Evolutionary conservation across 2,888 invertebrate genomes (phyloP).

Genomic region (Drosophila lutescens): DNA sequence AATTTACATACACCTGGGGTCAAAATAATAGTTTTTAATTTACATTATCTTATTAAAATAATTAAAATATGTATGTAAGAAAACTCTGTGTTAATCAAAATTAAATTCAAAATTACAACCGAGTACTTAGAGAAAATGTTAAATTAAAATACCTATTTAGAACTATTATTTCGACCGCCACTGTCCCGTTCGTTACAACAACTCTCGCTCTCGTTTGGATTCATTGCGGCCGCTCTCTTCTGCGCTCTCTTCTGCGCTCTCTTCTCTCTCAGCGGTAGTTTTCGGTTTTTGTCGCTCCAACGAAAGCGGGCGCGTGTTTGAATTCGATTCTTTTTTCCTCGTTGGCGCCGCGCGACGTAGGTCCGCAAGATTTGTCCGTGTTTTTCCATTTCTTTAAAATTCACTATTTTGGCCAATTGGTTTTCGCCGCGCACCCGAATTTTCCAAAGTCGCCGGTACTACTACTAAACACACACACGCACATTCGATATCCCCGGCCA

Average conservation of each 20-base stretch:
- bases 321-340: constrained; percentile 78
- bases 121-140: too few relatives aligned
- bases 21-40: neutral
- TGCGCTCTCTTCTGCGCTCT: constrained; percentile 24
- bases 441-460: constrained; percentile 51
- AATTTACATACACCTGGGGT: neutral
- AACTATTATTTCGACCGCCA: neutral
- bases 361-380: constrained; percentile 74
- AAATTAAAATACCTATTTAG: too few relatives aligned
- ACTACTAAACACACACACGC: constrained; percentile 2
- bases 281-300: constrained; percentile 52
- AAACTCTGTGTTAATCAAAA: too few relatives aligned
- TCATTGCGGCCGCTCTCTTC: constrained; percentile 34
- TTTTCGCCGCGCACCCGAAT: constrained; percentile 51
- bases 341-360: constrained; percentile 74
- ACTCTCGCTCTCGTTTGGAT: constrained; percentile 41
- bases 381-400: constrained; percentile 64
- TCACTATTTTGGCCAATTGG: constrained; percentile 58
- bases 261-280: constrained; percentile 49
- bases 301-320: constrained; percentile 62
- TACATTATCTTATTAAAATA: too few relatives aligned
- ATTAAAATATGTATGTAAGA: too few relatives aligned
- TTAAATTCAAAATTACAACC: too few relatives aligned
- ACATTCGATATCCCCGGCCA: constrained; percentile 24
- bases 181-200: constrained; percentile 24